phyloP scores from a whole-genome alignment of 2,797 vertebrate species.

The Rhincodon typus region DNA sequence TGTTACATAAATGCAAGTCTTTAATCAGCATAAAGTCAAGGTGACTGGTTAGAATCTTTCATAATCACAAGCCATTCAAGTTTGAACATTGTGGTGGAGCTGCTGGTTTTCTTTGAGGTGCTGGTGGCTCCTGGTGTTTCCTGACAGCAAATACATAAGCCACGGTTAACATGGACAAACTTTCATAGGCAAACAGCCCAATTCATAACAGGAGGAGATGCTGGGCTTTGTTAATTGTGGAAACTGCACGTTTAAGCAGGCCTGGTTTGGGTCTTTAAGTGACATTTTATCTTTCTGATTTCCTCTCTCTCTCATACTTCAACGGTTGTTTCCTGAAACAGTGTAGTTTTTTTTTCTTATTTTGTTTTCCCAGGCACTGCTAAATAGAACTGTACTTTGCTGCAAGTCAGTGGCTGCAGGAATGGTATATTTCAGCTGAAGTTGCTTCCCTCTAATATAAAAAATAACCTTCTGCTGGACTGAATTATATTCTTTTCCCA shows the following conservation, averaged over 20 bases:
- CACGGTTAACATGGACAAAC: neutral
- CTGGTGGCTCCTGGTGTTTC: neutral
- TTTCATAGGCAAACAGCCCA: neutral
- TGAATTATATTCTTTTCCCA: neutral
- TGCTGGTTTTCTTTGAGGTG: neutral
- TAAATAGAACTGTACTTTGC: too few relatives aligned
- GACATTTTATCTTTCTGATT: neutral
- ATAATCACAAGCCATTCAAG: neutral
- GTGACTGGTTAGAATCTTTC: neutral
- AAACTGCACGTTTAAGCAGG: neutral
- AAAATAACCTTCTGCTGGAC: neutral
- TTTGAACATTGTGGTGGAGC: neutral
- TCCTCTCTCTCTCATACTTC: neutral
- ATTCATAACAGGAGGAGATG: neutral
- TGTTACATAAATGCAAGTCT: neutral
- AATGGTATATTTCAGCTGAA: too few relatives aligned
- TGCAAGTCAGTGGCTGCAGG: neutral
- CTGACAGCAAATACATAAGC: neutral
- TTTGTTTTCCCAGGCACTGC: neutral
- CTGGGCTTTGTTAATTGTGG: neutral
- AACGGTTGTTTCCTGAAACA: neutral
- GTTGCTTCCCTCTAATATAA: neutral
- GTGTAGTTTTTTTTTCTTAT: neutral
- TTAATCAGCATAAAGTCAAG: neutral
- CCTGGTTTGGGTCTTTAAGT: neutral